A percentile compares a stretch with the other conserved stretches of the same genome.
phyloP scores from a whole-genome alignment of 2,113 vertebrate species.

The Alectura lathami region DNA sequence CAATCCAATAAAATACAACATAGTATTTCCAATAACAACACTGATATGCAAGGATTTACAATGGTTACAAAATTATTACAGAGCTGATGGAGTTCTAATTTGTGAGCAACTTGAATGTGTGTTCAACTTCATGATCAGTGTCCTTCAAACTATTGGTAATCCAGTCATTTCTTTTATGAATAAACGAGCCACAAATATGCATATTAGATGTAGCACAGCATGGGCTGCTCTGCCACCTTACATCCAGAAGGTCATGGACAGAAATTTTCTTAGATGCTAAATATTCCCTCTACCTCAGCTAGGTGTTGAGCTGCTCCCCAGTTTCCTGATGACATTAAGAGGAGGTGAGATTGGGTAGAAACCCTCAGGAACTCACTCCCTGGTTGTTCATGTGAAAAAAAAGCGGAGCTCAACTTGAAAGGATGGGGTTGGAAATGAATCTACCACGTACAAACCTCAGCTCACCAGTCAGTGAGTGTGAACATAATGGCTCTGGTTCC shows the following conservation, averaged over 20 bases:
- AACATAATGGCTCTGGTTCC: not conserved
- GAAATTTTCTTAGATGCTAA: constrained; percentile 51
- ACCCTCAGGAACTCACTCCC: not conserved
- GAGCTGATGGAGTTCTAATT: constrained; percentile 26
- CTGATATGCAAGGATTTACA: not conserved
- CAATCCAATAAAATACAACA: constrained; percentile 50
- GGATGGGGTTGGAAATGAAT: not conserved
- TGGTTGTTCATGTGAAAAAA: not conserved
- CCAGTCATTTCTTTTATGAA: constrained; percentile 33
- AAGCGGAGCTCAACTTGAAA: constrained; percentile 2
- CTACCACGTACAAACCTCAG: not conserved
- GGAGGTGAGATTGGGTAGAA: constrained; percentile 32
- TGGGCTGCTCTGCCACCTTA: constrained; percentile 52
- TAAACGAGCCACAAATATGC: constrained; percentile 69
- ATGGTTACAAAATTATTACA: constrained; percentile 3
- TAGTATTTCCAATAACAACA: constrained; percentile 55
- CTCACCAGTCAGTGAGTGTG: not conserved
- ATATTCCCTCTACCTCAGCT: not conserved
- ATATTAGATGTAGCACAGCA: constrained; percentile 40
- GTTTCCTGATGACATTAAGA: not conserved
- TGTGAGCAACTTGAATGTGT: not conserved
- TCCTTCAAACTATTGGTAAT: constrained; percentile 59
- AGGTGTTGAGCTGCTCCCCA: not conserved
- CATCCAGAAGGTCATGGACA: constrained; percentile 50
- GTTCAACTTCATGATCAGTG: not conserved